phyloP scores from a whole-genome alignment of 2,113 vertebrate species.

The Laticauda laticaudata region DNA sequence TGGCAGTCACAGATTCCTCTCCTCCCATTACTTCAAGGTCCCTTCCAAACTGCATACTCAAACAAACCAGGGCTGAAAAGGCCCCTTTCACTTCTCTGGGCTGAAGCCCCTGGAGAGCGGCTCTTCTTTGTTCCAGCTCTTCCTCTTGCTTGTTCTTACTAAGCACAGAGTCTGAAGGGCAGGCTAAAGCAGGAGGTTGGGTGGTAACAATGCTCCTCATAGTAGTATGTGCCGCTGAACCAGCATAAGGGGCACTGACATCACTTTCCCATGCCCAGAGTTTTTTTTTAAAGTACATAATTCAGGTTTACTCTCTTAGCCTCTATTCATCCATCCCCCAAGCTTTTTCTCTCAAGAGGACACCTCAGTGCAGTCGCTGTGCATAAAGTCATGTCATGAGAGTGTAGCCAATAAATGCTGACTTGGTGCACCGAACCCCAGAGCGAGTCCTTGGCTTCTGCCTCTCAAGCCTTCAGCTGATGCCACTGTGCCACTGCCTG shows the following conservation, averaged over 20 bases:
- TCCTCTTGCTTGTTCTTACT: background rate
- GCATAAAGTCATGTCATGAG: slow-evolving; percentile 61
- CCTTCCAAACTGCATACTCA: background rate
- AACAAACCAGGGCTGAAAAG: slow-evolving; percentile 7
- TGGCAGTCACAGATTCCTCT: slow-evolving; percentile 12
- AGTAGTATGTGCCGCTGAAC: background rate
- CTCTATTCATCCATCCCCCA: slow-evolving; percentile 43
- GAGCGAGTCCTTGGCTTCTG: slow-evolving; percentile 58
- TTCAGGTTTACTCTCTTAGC: slow-evolving; percentile 30
- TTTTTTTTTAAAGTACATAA: slow-evolving; percentile 30
- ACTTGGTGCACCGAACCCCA: slow-evolving; percentile 47
- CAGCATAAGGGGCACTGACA: slow-evolving; percentile 12
- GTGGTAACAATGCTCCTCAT: slow-evolving; percentile 47
- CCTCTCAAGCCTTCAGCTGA: slow-evolving; percentile 93
- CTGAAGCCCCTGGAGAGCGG: slow-evolving; percentile 45
- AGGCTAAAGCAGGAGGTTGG: slow-evolving; percentile 47
- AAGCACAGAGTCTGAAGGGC: slow-evolving; percentile 31
- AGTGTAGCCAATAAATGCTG: slow-evolving; percentile 58
- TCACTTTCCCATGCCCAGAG: slow-evolving; percentile 48
- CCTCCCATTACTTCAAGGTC: slow-evolving; percentile 36
- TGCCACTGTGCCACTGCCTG: slow-evolving; percentile 97
- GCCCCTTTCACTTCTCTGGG: slow-evolving; percentile 20
- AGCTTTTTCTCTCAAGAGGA: slow-evolving; percentile 52
- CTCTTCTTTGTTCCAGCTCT: slow-evolving; percentile 43
- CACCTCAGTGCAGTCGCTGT: slow-evolving; percentile 64